phyloP scores from a whole-genome alignment of 2,888 invertebrate species.

The Lasioglossum malachurum region DNA sequence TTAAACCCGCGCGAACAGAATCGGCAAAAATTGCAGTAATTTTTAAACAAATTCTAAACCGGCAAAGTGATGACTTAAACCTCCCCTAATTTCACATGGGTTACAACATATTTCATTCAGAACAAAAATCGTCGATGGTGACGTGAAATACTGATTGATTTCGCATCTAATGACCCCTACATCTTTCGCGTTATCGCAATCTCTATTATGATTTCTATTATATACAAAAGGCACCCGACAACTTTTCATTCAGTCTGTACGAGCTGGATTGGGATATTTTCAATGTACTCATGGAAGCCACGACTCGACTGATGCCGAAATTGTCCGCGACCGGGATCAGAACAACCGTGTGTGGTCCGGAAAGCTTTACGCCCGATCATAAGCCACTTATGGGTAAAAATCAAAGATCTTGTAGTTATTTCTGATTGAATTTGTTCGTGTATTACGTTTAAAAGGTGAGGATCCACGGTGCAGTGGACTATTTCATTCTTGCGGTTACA shows the following conservation, averaged over 20 bases:
- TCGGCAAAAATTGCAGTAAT: too few relatives aligned
- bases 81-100: too few relatives aligned
- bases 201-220: background rate
- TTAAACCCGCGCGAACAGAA: too few relatives aligned
- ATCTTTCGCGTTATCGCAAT: conserved; percentile 14
- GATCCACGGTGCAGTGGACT: conserved; percentile 87
- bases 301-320: conserved; percentile 90
- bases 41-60: too few relatives aligned
- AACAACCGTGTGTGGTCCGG: conserved; percentile 95
- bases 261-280: conserved; percentile 96
- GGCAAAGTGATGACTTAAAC: too few relatives aligned
- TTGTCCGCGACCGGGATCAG: conserved; percentile 92
- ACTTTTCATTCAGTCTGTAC: conserved; percentile 93
- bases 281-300: conserved; percentile 90
- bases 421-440: background rate
- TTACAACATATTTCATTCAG: too few relatives aligned
- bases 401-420: background rate
- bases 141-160: too few relatives aligned
- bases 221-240: conserved; percentile 87
- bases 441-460: conserved; percentile 78
- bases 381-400: conserved; percentile 91
- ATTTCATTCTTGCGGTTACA: conserved; percentile 95
- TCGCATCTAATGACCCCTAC: background rate
- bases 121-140: too few relatives aligned
- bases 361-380: conserved; percentile 97